Evolutionary conservation across 2,113 vertebrate genomes (phyloP).

Genomic region (Vimba vimba): DNA sequence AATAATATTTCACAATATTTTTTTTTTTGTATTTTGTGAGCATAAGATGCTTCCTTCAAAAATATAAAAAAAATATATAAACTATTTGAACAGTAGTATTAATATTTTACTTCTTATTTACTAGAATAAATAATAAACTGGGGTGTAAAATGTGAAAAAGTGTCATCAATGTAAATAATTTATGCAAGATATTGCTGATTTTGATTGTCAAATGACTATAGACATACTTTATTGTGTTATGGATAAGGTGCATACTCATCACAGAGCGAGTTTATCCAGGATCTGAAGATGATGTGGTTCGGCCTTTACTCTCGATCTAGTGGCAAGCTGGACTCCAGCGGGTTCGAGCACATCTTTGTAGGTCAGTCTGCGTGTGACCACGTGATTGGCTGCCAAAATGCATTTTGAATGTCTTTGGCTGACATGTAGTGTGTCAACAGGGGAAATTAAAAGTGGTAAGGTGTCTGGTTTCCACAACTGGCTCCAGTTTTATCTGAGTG

Average conservation of each 20-base stretch:
- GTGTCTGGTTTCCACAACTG: constrained; percentile 97
- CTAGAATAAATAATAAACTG: not conserved
- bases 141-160: too few species aligned
- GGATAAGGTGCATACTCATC: constrained; percentile 79
- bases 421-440: constrained; percentile 64
- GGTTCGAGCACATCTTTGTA: constrained; percentile 94
- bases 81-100: not conserved
- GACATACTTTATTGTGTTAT: too few species aligned
- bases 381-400: not conserved
- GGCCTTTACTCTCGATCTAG: constrained; percentile 86
- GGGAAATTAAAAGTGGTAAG: constrained; percentile 89
- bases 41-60: too few species aligned
- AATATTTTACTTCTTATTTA: not conserved
- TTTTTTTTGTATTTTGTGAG: too few species aligned
- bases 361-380: constrained; percentile 70
- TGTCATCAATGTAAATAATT: not conserved
- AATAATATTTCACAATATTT: too few species aligned
- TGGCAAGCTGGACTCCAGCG: constrained; percentile 83
- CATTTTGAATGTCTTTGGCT: not conserved
- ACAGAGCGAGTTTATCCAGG: constrained; percentile 78
- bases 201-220: not conserved
- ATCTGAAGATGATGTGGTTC: constrained; percentile 96
- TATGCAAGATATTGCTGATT: not conserved
- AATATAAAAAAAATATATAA: too few species aligned
- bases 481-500: constrained; percentile 91